A percentile compares a stretch with the other conserved stretches of the same genome.
These are phyloP conservation scores for Cephus spinipes DNA, from an alignment of 2,888 invertebrate species.

Conservation along the genomic window DNA sequence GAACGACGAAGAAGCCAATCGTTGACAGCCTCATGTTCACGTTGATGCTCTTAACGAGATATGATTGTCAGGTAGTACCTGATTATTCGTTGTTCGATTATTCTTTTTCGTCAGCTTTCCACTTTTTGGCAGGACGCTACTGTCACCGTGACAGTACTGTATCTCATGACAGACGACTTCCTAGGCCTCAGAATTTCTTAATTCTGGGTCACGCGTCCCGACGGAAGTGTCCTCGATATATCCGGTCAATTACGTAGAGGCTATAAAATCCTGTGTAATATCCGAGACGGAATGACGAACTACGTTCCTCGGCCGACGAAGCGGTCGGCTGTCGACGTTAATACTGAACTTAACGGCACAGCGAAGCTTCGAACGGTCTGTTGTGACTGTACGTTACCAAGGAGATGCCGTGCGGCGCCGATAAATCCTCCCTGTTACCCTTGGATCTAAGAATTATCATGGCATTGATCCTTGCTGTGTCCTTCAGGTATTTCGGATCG, in stretches of 20 bases:
- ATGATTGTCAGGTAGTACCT: background rate
- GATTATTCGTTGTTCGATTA: background rate
- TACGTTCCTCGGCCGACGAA: background rate
- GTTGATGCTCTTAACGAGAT: background rate
- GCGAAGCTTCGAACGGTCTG: constrained; percentile 23
- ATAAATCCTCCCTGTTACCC: constrained; percentile 28
- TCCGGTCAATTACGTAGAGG: background rate
- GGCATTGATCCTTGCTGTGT: background rate
- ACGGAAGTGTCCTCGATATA: background rate
- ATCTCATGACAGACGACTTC: background rate
- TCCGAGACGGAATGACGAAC: background rate
- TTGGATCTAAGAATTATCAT: background rate
- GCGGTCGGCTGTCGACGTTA: background rate
- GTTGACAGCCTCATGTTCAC: background rate
- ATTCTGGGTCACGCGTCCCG: background rate
- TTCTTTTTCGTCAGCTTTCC: background rate
- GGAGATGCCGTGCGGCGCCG: constrained; percentile 31
- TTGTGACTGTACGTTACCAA: constrained; percentile 45
- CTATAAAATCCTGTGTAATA: background rate
- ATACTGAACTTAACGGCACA: background rate
- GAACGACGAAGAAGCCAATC: background rate
- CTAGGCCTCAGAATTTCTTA: background rate
- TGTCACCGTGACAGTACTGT: background rate
- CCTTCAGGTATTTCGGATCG: background rate
- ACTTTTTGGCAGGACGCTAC: background rate